Evolutionary conservation across 2,888 invertebrate species (phyloP), one percentile per base, ranked within the genome.

Genomic region (Apoda limacodes): DNA sequence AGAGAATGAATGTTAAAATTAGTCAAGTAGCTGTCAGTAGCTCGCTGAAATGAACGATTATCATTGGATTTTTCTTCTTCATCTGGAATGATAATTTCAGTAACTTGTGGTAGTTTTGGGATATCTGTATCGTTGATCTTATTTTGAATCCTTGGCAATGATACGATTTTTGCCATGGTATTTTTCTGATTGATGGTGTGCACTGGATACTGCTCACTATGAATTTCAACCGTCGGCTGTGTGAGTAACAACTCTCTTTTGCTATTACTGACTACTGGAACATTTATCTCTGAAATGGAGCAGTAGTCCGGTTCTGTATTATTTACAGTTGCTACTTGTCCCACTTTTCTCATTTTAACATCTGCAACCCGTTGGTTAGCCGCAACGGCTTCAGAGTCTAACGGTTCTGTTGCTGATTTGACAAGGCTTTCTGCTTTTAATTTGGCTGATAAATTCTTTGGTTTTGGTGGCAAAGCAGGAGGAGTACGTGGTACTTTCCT

Each of bases 391-490:
- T 78, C 78, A 75, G 80, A 82, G 78, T 80, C 76, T 69, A 71
- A 61, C 53, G 66, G 60, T 62, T 72, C 70, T 60, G 63, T 62
- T 58, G 66, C 46, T 49, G 55, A 50, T 60, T 63, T 71, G 55
- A 70, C 64, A 60, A 63, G 55, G 48, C 66, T 68, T 43, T 81
- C 82, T 50, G 82, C 82, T 83, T 82, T 86, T 78, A 78, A 87
- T 82, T 83, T 88, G 54, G 76, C 87, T 54, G 85, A 81, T 48
- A 89, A 75, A 66, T 89, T 89, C 45, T 88, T 86, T 50, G 91
- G 90, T 69, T 92, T 90, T 25, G 92, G 89, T 37, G 92, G 90
- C 58, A 92, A 68, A 42, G 90, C 88, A 31, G 90, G 89, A 35
- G 90, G 90, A 42, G 83, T 83, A 52, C 88, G 72, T 49, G 85